A percentile compares a stretch with the other conserved stretches of the same genome.
phyloP scores from a whole-genome alignment of 1,140 invertebrate species.

The Cherax destructor region DNA sequence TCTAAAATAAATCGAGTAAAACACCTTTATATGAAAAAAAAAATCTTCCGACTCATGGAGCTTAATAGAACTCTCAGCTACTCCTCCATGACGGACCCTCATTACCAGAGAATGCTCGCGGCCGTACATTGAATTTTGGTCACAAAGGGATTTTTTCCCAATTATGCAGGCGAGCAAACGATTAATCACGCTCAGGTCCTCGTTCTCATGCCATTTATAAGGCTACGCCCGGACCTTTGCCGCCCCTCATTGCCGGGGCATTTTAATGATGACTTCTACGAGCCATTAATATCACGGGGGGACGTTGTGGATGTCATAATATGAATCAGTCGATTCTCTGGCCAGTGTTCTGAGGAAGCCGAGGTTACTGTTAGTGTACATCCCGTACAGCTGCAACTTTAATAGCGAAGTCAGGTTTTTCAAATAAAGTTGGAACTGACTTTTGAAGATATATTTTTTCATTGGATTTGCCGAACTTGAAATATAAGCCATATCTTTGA shows the following conservation, averaged over 20 bases:
- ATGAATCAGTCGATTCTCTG: conserved; percentile 13
- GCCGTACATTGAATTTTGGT: conserved; percentile 50
- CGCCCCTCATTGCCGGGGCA: neutral
- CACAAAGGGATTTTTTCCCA: conserved; percentile 48
- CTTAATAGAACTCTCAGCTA: neutral
- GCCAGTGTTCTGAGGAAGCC: neutral
- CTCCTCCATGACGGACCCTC: neutral
- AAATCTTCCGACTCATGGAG: neutral
- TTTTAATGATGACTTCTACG: conserved; percentile 46
- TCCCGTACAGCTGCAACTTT: too few species aligned
- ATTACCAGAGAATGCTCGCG: conserved; percentile 41
- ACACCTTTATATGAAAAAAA: neutral
- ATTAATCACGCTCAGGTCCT: conserved; percentile 45
- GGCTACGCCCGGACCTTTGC: neutral
- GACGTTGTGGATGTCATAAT: conserved; percentile 38
- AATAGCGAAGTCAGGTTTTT: neutral
- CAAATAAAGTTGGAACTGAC: neutral
- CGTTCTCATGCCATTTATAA: conserved; percentile 35
- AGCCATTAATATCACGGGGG: conserved; percentile 45
- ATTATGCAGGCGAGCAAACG: conserved; percentile 50
- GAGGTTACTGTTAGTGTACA: neutral
- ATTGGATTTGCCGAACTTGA: too few species aligned
- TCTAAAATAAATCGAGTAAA: too few species aligned
- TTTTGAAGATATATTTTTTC: neutral
- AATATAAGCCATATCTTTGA: too few species aligned